Evolutionary conservation across 2,113 vertebrate species (phyloP).

Genomic region (Alligator mississippiensis): DNA sequence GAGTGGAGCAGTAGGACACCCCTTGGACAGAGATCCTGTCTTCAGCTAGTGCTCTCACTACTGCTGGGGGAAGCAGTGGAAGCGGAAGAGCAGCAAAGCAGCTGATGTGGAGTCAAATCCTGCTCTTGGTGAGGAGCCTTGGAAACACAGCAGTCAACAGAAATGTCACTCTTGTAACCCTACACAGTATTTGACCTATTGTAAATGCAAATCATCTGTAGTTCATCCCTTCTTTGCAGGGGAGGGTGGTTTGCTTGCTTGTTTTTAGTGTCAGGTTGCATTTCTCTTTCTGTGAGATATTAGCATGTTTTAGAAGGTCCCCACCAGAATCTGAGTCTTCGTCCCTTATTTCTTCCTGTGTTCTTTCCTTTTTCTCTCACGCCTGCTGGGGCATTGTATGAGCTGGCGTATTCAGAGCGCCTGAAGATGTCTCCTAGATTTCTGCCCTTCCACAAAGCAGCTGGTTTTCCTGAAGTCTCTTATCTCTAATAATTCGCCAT

Average conservation of each 20-base stretch:
- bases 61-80: neutral
- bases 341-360: neutral
- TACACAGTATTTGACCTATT: too few relatives aligned
- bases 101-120: neutral
- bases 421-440: conserved; percentile 12
- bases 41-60: neutral
- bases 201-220: too few relatives aligned
- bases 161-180: neutral
- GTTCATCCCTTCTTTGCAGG: too few relatives aligned
- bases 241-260: too few relatives aligned
- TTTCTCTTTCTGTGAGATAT: neutral
- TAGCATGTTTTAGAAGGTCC: neutral
- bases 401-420: neutral
- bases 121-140: neutral
- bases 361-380: neutral
- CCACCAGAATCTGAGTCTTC: neutral
- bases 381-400: neutral
- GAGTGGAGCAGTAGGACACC: neutral
- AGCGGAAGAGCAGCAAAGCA: neutral
- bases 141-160: neutral
- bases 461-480: conserved; percentile 40
- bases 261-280: too few relatives aligned
- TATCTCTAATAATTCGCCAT: conserved; percentile 7
- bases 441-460: neutral
- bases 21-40: neutral